phyloP scores from a whole-genome alignment of 2,888 invertebrate genomes.

The Leptopterna dolabrata region DNA sequence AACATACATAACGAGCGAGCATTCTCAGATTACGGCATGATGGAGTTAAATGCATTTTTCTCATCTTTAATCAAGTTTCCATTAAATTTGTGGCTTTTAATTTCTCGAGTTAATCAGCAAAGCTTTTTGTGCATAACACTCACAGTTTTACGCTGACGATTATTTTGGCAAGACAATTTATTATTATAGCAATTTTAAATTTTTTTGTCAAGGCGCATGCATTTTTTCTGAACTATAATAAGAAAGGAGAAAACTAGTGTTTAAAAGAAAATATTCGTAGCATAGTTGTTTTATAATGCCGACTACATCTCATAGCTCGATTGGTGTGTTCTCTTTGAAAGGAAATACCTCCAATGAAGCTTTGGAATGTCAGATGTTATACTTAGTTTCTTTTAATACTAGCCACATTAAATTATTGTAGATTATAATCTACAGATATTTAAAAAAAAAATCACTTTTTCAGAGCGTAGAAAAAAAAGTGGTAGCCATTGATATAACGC shows the following conservation, averaged over 20 bases:
- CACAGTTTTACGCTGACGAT: neutral
- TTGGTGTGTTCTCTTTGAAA: neutral
- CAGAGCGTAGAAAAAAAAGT: constrained; percentile 33
- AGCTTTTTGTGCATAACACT: constrained; percentile 29
- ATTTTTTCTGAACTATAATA: neutral
- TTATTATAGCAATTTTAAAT: neutral
- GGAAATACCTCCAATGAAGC: neutral
- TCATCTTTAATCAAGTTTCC: neutral
- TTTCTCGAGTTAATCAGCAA: neutral
- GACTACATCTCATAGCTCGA: neutral
- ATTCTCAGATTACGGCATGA: neutral
- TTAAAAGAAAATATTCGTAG: neutral
- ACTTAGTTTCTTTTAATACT: constrained; percentile 13
- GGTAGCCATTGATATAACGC: constrained; percentile 32
- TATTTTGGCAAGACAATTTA: constrained; percentile 4
- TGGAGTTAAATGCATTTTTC: neutral
- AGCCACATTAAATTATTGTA: constrained; percentile 12
- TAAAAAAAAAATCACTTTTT: constrained; percentile 3
- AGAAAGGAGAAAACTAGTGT: neutral
- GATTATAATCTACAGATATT: neutral
- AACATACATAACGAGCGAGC: neutral
- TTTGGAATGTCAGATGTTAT: constrained; percentile 10
- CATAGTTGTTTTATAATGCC: constrained; percentile 33
- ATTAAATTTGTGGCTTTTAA: neutral
- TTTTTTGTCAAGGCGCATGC: neutral